Conservation (phyloP, 2,113 vertebrate genomes). For the Notarius lentiginosus region DNA sequence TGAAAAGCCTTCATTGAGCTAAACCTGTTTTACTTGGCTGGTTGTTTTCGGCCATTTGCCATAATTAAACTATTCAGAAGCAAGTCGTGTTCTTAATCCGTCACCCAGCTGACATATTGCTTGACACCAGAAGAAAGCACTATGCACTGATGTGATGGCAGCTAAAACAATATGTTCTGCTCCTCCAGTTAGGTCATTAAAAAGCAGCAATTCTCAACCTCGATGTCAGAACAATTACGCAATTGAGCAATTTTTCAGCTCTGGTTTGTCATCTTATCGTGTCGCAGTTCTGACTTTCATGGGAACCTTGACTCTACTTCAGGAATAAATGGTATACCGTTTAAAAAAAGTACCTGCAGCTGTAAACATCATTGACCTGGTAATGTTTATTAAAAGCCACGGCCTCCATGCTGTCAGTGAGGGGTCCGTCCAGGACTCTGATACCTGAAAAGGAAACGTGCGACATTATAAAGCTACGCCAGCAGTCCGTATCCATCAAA, state of each 20-base stretch:
- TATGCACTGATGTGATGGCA: not conserved
- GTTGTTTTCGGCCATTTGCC: too few relatives aligned
- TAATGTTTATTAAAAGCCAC: slow-evolving; percentile 98
- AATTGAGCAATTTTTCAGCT: not conserved
- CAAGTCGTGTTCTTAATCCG: not conserved
- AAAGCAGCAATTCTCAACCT: not conserved
- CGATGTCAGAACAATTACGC: too few relatives aligned
- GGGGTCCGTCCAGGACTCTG: slow-evolving; percentile 90
- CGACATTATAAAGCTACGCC: too few relatives aligned
- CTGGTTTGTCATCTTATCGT: not conserved
- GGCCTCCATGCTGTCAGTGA: slow-evolving; percentile 98
- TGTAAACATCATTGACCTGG: slow-evolving; percentile 98
- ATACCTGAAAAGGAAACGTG: slow-evolving; percentile 77
- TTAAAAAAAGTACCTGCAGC: slow-evolving; percentile 83
- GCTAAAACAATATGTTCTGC: not conserved
- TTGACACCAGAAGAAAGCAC: not conserved
- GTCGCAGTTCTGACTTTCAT: not conserved
- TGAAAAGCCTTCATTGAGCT: too few relatives aligned
- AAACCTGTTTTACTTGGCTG: too few relatives aligned
- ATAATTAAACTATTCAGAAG: not conserved
- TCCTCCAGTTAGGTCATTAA: not conserved
- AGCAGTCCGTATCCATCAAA: not conserved
- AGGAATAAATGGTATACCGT: not conserved
- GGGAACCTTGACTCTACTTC: not conserved
- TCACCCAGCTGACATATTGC: not conserved